Percentiles rank a stretch among this genome's conserved stretches.
These are phyloP conservation scores for Thamnophis sirtalis DNA, from an alignment of 2,113 vertebrate species.

Conservation along the genomic window DNA sequence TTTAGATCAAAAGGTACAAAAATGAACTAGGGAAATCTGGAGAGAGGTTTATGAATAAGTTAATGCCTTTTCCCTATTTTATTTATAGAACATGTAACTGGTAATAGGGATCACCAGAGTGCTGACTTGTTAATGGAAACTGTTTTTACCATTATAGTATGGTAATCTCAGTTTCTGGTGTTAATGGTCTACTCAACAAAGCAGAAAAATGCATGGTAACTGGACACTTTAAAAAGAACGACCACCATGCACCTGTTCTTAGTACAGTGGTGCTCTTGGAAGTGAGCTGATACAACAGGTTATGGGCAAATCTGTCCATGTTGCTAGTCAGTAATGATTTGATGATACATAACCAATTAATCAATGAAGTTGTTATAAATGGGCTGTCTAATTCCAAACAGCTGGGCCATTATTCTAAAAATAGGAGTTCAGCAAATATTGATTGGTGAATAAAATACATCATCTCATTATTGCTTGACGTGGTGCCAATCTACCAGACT, in stretches of 20 bases:
- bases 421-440: neutral
- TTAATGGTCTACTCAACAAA: neutral
- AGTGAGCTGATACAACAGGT: neutral
- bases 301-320: neutral
- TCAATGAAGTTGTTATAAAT: neutral
- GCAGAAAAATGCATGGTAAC: neutral
- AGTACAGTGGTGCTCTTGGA: neutral
- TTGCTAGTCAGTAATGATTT: neutral
- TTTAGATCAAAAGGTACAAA: neutral
- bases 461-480: neutral
- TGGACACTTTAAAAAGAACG: neutral
- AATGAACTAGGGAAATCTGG: neutral
- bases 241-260: neutral
- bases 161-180: neutral
- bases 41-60: neutral
- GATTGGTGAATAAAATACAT: neutral
- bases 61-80: neutral
- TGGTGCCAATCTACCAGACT: neutral
- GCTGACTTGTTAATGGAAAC: neutral
- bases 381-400: neutral
- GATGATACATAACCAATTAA: neutral
- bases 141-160: neutral
- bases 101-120: neutral
- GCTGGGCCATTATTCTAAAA: neutral
- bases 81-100: neutral